phyloP scores from a whole-genome alignment of 2,888 invertebrate species.

The Leptopilina syphax region DNA sequence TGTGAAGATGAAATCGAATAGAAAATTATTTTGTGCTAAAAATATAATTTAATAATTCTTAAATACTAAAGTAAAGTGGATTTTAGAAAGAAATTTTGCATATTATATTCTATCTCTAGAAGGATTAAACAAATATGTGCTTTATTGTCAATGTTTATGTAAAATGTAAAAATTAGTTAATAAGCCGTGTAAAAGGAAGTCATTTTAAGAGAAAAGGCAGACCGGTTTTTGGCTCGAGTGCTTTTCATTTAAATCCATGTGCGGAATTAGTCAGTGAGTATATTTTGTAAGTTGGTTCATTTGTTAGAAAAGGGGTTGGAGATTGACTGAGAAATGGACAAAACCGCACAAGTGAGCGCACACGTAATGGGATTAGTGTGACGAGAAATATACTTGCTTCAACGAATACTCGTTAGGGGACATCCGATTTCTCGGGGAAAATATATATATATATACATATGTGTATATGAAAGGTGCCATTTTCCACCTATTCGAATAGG shows the following conservation, averaged over 20 bases:
- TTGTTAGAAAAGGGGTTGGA: constrained; percentile 10
- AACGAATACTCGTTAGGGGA: constrained; percentile 11
- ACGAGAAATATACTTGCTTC: constrained; percentile 20
- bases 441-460: not conserved
- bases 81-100: too few species aligned
- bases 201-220: not conserved
- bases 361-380: constrained; percentile 35
- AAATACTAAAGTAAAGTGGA: too few species aligned
- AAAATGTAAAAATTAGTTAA: not conserved
- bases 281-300: constrained; percentile 25
- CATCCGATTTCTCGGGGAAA: not conserved
- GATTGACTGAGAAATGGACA: constrained; percentile 34
- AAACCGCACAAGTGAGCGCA: not conserved
- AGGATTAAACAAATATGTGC: too few species aligned
- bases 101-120: too few species aligned
- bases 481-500: constrained; percentile 28
- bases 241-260: not conserved
- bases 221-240: not conserved
- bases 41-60: too few species aligned
- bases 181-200: not conserved
- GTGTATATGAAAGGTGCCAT: not conserved
- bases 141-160: too few species aligned
- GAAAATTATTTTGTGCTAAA: too few species aligned
- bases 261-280: constrained; percentile 2
- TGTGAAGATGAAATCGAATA: too few species aligned